These are phyloP conservation scores for Microdon myrmicae DNA, from an alignment of 2,888 invertebrate genomes.

Conservation along the genomic window DNA sequence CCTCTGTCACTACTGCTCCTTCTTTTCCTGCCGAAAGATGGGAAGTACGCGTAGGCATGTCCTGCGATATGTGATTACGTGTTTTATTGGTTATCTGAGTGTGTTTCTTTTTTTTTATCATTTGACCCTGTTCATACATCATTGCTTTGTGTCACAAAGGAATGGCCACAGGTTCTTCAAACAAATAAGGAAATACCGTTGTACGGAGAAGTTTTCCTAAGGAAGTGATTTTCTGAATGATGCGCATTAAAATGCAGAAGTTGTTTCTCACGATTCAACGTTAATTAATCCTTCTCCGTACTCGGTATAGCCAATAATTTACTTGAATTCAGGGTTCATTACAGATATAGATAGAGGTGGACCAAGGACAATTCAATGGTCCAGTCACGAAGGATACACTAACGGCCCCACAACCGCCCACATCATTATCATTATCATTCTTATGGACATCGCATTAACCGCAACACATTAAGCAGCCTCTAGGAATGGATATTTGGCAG, in stretches of 20 bases:
- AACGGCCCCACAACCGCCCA: constrained; percentile 19
- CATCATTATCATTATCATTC: constrained; percentile 50
- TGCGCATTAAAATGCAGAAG: constrained; percentile 58
- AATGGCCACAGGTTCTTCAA: constrained; percentile 34
- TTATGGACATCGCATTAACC: constrained; percentile 50
- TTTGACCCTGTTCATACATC: too few species aligned
- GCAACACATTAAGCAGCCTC: constrained; percentile 41
- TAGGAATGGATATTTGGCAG: constrained; percentile 20
- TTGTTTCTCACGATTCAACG: constrained; percentile 55
- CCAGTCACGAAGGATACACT: constrained; percentile 46
- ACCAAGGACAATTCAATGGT: constrained; percentile 38
- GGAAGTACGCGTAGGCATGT: constrained; percentile 1
- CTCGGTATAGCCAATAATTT: constrained; percentile 56
- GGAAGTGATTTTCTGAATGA: constrained; percentile 31
- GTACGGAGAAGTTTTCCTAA: constrained; percentile 13
- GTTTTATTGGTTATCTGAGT: constrained; percentile 52
- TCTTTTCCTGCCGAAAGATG: constrained; percentile 1
- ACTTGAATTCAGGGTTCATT: constrained; percentile 50
- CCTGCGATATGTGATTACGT: constrained; percentile 53
- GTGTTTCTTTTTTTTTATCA: constrained; percentile 19
- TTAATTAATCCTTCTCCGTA: constrained; percentile 58
- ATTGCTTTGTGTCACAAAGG: too few species aligned
- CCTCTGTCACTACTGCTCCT: constrained; percentile 2
- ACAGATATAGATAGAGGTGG: constrained; percentile 1
- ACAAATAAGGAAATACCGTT: not conserved